Base-by-base conservation (phyloP, 2,797 vertebrate genomes). In the Rhynchonycteris naso region DNA sequence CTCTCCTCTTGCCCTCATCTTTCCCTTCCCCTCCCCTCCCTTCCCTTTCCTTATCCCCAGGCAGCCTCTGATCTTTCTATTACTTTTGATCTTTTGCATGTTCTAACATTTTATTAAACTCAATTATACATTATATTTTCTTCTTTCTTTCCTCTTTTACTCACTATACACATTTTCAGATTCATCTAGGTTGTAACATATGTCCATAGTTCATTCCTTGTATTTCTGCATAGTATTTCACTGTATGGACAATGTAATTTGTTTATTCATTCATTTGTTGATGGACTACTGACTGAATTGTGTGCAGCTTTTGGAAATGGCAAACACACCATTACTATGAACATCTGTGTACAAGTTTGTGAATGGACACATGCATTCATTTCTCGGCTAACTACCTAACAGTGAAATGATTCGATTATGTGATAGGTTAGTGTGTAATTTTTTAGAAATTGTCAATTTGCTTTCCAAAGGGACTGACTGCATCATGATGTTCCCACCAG, bases 1-100 rank as follows among this genome's bases (percentile, higher is more conserved):
- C 43, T 43, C 43, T 43, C 5, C 16, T 35, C 35, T 56, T 3
- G 9, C 1, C 5, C 68, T 21, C 68, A 35, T 5, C 4, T 35
- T 1, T 35, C 10, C 4, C 0, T 63, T n/a, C 38, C 35, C 11
- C 2, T 10, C 0, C 63, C 28, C 33, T 5, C 8, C 5, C 4
- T 19, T 26, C 38, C 24, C 12, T 61, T 5, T 2, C 1, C 8
- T 24, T 1, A 2, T 43, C 4, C 2, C 61, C 16, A n/a, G 18
- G 38, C 33, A 69, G 26, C 9, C n/a, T 18, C 2, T 14, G 8
- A 22, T 71, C 4, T 52, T 56, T 72, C 43, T 71, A 2, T 4
- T 11, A 65, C 50, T 71, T 71, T 58, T 3, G 4, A 68, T 69
- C 21, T 72, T 66, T 72, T 68, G 3, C 26, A 68, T 63, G 63